These are phyloP conservation scores for Taeniopygia guttata DNA, from an alignment of 2,797 vertebrate species.

Conservation along the genomic window DNA sequence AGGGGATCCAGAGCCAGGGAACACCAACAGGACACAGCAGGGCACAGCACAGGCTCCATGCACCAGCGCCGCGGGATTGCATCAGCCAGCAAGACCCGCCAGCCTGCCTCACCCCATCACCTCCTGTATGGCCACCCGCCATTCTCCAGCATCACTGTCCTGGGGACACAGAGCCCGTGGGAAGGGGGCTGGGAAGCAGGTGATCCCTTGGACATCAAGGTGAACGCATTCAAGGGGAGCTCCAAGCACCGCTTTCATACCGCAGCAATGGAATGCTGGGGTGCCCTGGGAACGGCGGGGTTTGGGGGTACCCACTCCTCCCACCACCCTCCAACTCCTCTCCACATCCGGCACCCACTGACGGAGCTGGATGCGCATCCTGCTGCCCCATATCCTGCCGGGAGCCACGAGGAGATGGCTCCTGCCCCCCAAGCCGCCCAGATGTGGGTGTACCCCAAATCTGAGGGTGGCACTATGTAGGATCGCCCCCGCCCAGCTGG, in stretches of 20 bases:
- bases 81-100: neutral
- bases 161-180: neutral
- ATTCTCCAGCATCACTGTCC: too few species aligned
- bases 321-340: neutral
- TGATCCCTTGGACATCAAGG: neutral
- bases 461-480: neutral
- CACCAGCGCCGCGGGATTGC: neutral
- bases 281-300: neutral
- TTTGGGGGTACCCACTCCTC: neutral
- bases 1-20: neutral
- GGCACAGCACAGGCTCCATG: neutral
- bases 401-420: neutral
- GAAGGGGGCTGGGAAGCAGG: neutral
- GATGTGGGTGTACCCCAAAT: neutral
- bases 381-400: accelerated
- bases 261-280: neutral
- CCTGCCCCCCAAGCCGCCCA: accelerated
- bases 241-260: neutral
- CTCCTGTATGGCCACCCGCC: neutral
- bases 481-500: neutral
- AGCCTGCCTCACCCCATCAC: neutral
- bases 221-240: neutral
- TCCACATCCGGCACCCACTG: neutral
- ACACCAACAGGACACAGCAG: accelerated
- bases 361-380: neutral